Percentiles rank a stretch among this genome's conserved stretches.
Evolutionary conservation across 1,140 invertebrate species (phyloP).

Genomic region (Heliconius nattereri): DNA sequence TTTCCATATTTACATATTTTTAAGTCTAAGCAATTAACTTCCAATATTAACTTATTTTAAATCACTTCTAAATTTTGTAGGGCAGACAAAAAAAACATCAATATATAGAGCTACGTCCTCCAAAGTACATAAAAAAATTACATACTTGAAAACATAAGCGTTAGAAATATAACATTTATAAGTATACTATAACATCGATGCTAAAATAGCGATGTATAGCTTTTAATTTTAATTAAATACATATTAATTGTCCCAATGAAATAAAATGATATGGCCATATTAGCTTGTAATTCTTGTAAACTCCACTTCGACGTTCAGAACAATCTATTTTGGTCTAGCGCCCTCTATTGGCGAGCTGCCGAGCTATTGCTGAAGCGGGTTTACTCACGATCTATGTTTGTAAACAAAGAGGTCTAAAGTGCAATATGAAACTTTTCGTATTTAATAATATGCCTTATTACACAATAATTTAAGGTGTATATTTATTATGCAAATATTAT

Average conservation of each 20-base stretch:
- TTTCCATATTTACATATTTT: background rate
- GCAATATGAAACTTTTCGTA: constrained; percentile 25
- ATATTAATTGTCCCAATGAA: background rate
- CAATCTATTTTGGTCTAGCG: constrained; percentile 71
- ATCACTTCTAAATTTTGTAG: too few species aligned
- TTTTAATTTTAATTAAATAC: background rate
- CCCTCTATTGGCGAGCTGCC: constrained; percentile 77
- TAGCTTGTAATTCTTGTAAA: constrained; percentile 53
- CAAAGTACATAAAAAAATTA: too few species aligned
- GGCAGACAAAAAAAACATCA: too few species aligned
- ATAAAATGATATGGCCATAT: constrained; percentile 7
- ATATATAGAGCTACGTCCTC: too few species aligned
- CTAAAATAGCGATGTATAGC: background rate
- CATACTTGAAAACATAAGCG: background rate
- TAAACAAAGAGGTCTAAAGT: constrained; percentile 67
- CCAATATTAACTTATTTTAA: too few species aligned
- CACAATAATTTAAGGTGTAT: background rate
- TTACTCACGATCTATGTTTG: constrained; percentile 76
- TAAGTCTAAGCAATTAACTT: background rate
- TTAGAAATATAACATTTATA: background rate
- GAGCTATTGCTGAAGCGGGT: constrained; percentile 57
- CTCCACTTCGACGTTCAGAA: constrained; percentile 35
- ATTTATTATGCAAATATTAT: constrained; percentile 9
- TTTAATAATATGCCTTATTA: constrained; percentile 26
- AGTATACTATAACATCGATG: background rate